Base-by-base conservation (phyloP, 2,797 vertebrate species). In the Geotrypetes seraphini region DNA sequence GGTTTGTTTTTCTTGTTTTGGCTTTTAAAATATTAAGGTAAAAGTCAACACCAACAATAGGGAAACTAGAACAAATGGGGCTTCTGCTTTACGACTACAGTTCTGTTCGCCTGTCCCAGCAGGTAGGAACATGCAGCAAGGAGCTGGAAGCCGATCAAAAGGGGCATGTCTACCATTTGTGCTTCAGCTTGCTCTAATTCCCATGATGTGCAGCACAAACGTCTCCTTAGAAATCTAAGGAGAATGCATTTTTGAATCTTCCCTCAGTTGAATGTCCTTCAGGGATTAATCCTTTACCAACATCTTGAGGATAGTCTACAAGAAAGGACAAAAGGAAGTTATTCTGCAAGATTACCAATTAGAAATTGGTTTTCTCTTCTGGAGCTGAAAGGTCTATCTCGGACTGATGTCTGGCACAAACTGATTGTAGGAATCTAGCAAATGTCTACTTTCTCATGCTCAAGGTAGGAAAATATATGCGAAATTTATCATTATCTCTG, bases 401-500 rank as follows among this genome's bases (percentile, higher is more conserved):
- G 18, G 1, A 4, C 9, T 18, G 1, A 4, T 46, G 28, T 33
- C 44, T 2, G 0, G 16, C 39, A 43, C 37, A 53, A 60, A 53
- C 25, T 46, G 56, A 43, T 49, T 47, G 53, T 41, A 60, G 19
- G 53, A 66, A 4, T 46, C 42, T 1, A 24, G 44, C 34, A 36
- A 35, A 0, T 66, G 56, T n/a, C n/a, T n/a, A 34, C 37, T 36
- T 42, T 55, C 53, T 38, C 40, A 39, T 37, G 48, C 22, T 51
- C 28, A 63, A 75, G 73, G 71, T 73, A 75, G 59, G 74, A 46
- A n/a, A 43, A 50, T 22, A n/a, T n/a, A n/a, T n/a, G n/a, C n/a
- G n/a, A n/a, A n/a, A n/a, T n/a, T n/a, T n/a, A n/a, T n/a, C n/a
- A n/a, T n/a, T n/a, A n/a, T n/a, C n/a, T n/a, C n/a, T n/a, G n/a